Evolutionary conservation across 2,888 invertebrate species (phyloP).

Genomic region (Vandiemenella viatica): DNA sequence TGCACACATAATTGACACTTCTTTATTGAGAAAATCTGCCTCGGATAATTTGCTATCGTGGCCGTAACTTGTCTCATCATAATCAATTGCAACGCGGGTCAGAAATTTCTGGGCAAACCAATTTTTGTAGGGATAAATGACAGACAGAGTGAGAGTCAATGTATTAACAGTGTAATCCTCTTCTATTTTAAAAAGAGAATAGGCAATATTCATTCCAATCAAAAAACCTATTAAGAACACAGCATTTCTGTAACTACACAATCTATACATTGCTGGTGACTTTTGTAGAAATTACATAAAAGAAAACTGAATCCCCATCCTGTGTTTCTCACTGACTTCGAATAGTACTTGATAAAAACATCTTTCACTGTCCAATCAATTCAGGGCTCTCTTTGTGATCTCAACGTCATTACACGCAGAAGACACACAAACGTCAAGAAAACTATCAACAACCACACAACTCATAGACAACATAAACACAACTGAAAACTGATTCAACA

Average conservation of each 20-base stretch:
- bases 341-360: no score
- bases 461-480: no score
- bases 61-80: slow-evolving; percentile 22
- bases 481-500: no score
- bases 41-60: slow-evolving; percentile 17
- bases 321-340: no score
- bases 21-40: slow-evolving; percentile 23
- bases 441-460: no score
- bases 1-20: slow-evolving; percentile 31
- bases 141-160: background rate
- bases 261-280: background rate
- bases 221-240: slow-evolving; percentile 22
- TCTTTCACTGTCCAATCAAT: no score
- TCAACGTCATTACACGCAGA: no score
- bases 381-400: no score
- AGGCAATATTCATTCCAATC: slow-evolving; percentile 20
- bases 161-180: slow-evolving; percentile 8
- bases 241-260: slow-evolving; percentile 9
- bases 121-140: background rate
- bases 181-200: slow-evolving; percentile 15
- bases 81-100: background rate
- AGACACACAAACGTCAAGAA: no score
- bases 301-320: no score
- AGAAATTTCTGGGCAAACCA: background rate
- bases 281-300: no score